Base-by-base conservation (phyloP, 2,888 invertebrate genomes). In the Trachelus stipa region DNA sequence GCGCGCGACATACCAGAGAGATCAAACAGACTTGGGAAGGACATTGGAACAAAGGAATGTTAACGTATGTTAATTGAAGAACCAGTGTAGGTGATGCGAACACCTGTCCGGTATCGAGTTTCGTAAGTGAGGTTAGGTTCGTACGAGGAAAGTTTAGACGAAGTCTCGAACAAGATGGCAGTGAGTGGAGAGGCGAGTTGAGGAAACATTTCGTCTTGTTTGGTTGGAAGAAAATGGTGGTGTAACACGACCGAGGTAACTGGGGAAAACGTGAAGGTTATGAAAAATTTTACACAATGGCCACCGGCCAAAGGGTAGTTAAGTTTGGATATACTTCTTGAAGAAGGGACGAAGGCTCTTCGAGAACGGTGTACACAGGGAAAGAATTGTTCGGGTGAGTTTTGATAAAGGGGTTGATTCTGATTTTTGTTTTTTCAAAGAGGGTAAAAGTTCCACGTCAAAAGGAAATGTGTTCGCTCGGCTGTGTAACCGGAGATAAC, bases 91-190 rank as follows among this genome's bases (percentile, higher is more conserved):
- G 79, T 77, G 76, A 82, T 82, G 73, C 73, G 80, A 82, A 85
- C 88, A 85, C 87, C 87, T 88, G 86, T 84, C 83, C 77, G 78
- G 83, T 82, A 80, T 88, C 87, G 71, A 82, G 82, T 88, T 86
- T 80, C 83, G 40, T 69, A 35, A 23, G 12, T 56, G 56, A 56
- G 56, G 56, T 56, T 56, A 56, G 56, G 56, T 56, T 9, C 2
- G 56, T 56, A 9, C 23, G 23, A 9, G 56, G 23, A 56, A 56
- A 56, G 56, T 56, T 56, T 56, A 56, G 23, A 23, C 23, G 23
- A 23, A 23, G 56, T 23, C 9, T 23, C 23, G 23, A 56, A 56
- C 23, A 56, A 56, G 23, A 9, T 56, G 56, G 23, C 56, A 23
- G 56, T 9, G 23, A 56, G 56, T 1, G 56, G 9, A 56, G 9